Percentiles rank a stretch among this genome's conserved stretches.
Conservation (phyloP, 2,113 vertebrate genomes). For the Crotalus viridis region DNA sequence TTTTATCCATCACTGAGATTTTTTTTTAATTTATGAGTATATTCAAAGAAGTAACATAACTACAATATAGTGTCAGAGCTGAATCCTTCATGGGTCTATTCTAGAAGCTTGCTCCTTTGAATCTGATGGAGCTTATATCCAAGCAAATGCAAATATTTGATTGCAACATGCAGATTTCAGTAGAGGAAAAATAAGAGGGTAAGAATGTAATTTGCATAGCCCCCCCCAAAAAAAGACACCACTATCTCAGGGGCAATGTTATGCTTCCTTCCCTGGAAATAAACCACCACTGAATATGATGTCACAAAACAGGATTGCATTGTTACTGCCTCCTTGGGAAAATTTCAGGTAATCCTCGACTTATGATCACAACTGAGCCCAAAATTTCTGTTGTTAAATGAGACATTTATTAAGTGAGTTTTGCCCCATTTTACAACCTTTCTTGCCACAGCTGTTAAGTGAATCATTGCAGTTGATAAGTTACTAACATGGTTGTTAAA, state of each 20-base stretch:
- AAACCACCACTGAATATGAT: neutral
- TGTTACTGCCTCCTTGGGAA: conserved; percentile 27
- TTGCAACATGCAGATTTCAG: neutral
- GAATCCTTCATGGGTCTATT: neutral
- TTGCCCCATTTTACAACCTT: no score
- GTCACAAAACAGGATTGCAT: neutral
- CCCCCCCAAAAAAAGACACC: neutral
- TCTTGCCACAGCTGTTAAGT: no score
- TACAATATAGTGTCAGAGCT: neutral
- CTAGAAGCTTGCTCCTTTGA: neutral
- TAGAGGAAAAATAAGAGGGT: neutral
- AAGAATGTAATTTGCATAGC: neutral
- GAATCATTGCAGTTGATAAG: no score
- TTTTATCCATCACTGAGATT: neutral
- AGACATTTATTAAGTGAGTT: no score
- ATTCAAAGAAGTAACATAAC: neutral
- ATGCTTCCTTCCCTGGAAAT: neutral
- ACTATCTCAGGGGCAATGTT: neutral
- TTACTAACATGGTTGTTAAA: no score
- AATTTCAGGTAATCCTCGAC: neutral
- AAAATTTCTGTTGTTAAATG: no score
- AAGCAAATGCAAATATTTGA: neutral
- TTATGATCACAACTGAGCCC: no score
- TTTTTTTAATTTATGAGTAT: neutral
- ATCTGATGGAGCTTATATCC: neutral